Evolutionary conservation across 1,140 invertebrate species (phyloP), one percentile per base, ranked within the genome.

Genomic region (Mycetomoellerius zeteki): DNA sequence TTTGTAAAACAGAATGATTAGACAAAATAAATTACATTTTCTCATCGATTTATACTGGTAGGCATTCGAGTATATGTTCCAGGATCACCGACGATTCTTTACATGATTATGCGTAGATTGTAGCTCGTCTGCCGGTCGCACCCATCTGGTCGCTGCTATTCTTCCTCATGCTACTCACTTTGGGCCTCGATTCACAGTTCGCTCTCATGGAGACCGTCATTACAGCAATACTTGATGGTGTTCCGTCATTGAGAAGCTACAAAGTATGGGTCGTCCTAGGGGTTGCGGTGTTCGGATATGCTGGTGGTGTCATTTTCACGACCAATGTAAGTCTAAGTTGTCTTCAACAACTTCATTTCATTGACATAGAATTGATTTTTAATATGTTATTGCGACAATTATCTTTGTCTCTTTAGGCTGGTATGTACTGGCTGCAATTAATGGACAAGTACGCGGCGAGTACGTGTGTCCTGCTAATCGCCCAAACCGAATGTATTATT

Each of bases 391-490:
- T 10, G 30, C 4, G 19, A 81, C 4, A 43, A 14, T 65, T 37
- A 37, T 50, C 21, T 10, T 43, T 43, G 2, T 86, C n/a, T 73
- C 82, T 94, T 95, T 87, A 97, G 97, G 97, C 97, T 91, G 98
- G 98, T 5, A 98, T 98, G 97, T 98, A 98, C 93, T 97, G 98
- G 96, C 95, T 98, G 14, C 97, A 98, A 92, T 91, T 98, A 81
- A 98, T 98, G 97, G 98, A 98, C 91, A 98, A 98, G 88, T 98
- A 98, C 92, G 97, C 98, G 1, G 98, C 98, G 21, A 98, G 98
- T 92, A 98, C 97, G 97, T 98, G 97, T 21, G 98, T 98, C 1
- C 95, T 98, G 60, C 95, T 98, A 14, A 98, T 98, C 87, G 98
- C 98, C 10, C 97, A 98, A 64, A 96, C 96, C 47, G 98, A 98